Evolutionary conservation across 2,113 vertebrate species (phyloP).

Genomic region (Pseudorectes ferrugineus): DNA sequence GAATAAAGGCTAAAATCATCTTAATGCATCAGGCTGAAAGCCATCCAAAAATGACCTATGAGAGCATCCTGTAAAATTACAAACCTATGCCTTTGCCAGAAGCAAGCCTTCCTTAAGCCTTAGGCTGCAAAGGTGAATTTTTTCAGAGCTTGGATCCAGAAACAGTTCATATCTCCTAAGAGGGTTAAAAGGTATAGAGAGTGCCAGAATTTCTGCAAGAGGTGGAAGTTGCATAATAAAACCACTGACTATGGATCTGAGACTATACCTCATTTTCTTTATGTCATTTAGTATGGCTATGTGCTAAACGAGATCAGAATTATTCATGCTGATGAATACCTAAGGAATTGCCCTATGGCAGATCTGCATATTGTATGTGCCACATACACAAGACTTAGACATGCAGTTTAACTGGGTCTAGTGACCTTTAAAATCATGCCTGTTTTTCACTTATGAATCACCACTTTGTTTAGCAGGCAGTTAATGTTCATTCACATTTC

Average conservation of each 20-base stretch:
- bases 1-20: conserved; percentile 7
- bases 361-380: neutral
- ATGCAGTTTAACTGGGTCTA: neutral
- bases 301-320: neutral
- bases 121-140: neutral
- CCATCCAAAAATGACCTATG: neutral
- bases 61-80: neutral
- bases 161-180: neutral
- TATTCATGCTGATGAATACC: neutral
- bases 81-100: neutral
- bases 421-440: conserved; percentile 20
- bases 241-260: neutral
- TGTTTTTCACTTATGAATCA: conserved; percentile 20
- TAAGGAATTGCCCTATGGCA: neutral
- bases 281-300: neutral
- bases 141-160: neutral
- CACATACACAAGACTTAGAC: neutral
- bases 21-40: neutral
- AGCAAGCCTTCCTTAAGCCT: neutral
- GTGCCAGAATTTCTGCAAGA: neutral
- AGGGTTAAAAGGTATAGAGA: neutral
- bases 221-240: neutral
- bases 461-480: conserved; percentile 15
- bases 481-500: conserved; percentile 37
- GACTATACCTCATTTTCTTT: neutral